Percentiles rank a stretch among this genome's conserved stretches.
These are phyloP conservation scores for Montifringilla adamsi DNA, from an alignment of 2,113 vertebrate species.

Conservation along the genomic window DNA sequence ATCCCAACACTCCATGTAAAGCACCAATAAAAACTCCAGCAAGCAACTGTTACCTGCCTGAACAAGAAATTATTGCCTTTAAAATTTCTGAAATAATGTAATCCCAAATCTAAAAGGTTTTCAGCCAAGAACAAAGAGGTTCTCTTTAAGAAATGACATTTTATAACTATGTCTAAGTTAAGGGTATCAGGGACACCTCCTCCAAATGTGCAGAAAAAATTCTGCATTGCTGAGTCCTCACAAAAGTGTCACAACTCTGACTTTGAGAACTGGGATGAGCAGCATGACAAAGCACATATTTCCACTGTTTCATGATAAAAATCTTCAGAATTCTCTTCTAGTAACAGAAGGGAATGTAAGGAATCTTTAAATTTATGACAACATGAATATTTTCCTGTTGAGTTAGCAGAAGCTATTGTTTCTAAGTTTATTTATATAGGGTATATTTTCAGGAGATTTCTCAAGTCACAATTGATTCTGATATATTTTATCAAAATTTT, in stretches of 20 bases:
- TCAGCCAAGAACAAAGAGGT: background rate
- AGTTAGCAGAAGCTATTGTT: background rate
- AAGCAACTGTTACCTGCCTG: background rate
- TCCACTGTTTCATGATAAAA: background rate
- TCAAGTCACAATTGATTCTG: background rate
- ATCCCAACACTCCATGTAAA: background rate
- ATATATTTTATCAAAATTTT: background rate
- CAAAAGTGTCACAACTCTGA: background rate
- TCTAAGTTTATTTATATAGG: background rate
- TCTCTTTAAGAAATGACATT: background rate
- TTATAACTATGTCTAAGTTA: background rate
- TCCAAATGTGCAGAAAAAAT: background rate
- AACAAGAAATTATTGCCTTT: background rate
- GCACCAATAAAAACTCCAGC: background rate
- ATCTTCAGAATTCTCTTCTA: background rate
- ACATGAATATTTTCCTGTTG: background rate
- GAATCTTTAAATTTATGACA: background rate
- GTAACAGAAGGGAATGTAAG: background rate
- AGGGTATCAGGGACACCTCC: background rate
- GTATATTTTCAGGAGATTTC: background rate
- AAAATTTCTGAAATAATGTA: background rate
- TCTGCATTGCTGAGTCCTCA: background rate
- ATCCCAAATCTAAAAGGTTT: background rate
- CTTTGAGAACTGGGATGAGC: background rate
- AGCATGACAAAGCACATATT: background rate